Base-by-base conservation (phyloP, 2,888 invertebrate genomes). In the Troides aeacus region DNA sequence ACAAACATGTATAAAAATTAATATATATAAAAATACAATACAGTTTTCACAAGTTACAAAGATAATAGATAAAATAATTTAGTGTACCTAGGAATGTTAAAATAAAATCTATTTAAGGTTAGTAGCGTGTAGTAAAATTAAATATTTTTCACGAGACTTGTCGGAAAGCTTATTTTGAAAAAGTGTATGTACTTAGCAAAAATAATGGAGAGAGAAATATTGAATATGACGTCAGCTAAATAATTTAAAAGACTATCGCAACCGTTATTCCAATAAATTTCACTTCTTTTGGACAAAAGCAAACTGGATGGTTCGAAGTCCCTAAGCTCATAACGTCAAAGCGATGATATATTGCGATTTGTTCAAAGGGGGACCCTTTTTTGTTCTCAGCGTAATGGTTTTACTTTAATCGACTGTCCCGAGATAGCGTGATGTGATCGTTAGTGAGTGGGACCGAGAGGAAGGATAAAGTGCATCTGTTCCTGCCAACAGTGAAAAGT, bases 291-390 rank as follows among this genome's bases (percentile, higher is more conserved):
- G 84, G 82, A 90, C 90, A 89, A 90, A 83, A 86, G 85, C 81
- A 74, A 82, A 82, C 84, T 83, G 79, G 79, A 78, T 76, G 76
- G 78, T 75, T 76, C 82, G 78, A 81, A 83, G 86, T 86, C 90
- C 92, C 92, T 84, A 83, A 80, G 81, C 82, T 82, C 82, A 83
- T 84, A 84, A 89, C 85, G 92, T 92, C 92, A 92, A 84, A 83
- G 80, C 86, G 90, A 92, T 92, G 92, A 92, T 92, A 90, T 89
- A 92, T 92, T 89, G 89, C 92, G 78, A 90, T 91, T 92, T 90
- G 85, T 82, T 90, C 87, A 89, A 89, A 91, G 92, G 92, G 92
- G 90, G n/a, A 89, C 92, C 91, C 84, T 92, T 92, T 92, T 92
- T 92, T 92, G 92, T 92, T 92, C 92, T 90, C 87, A 75, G 75